A percentile compares a stretch with the other conserved stretches of the same genome.
phyloP scores from a whole-genome alignment of 53 echinoderm and acorn worm genomes.

The Apostichopus leukothele region DNA sequence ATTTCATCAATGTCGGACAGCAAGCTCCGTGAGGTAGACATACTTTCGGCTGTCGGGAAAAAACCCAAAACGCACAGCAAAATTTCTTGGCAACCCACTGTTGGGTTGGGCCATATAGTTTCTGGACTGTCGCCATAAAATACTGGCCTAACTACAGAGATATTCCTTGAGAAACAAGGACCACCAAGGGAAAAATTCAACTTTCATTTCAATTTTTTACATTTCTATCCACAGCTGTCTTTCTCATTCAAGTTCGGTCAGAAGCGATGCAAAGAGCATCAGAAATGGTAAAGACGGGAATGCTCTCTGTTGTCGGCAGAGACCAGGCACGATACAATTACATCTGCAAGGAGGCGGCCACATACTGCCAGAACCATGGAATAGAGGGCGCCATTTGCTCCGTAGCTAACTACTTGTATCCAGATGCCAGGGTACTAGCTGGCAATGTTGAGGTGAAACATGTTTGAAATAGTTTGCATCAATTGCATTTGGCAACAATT shows the following conservation, averaged over 20 bases:
- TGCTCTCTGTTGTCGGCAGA: conserved; percentile 79
- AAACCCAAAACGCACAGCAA: no score
- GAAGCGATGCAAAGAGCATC: conserved; percentile 96
- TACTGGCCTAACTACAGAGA: no score
- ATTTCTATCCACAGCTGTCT: conserved; percentile 59
- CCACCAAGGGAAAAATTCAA: no score
- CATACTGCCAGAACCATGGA: conserved; percentile 58
- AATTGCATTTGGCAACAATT: no score
- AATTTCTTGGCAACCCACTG: no score
- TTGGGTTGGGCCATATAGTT: no score
- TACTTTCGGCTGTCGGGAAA: no score
- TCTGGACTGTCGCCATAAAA: no score
- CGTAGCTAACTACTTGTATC: conserved; percentile 83
- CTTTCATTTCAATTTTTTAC: neutral
- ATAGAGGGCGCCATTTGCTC: conserved; percentile 69
- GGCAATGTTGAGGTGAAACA: conserved; percentile 72
- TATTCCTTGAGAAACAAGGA: no score
- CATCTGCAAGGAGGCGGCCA: conserved; percentile 75
- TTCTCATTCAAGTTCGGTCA: conserved; percentile 83
- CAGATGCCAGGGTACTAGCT: conserved; percentile 83
- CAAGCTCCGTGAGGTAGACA: no score
- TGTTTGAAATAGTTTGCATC: neutral
- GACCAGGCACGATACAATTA: conserved; percentile 55
- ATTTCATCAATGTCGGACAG: no score
- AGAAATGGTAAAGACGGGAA: conserved; percentile 71